Conservation (phyloP, 2,113 vertebrate genomes). For the Scortum barcoo region DNA sequence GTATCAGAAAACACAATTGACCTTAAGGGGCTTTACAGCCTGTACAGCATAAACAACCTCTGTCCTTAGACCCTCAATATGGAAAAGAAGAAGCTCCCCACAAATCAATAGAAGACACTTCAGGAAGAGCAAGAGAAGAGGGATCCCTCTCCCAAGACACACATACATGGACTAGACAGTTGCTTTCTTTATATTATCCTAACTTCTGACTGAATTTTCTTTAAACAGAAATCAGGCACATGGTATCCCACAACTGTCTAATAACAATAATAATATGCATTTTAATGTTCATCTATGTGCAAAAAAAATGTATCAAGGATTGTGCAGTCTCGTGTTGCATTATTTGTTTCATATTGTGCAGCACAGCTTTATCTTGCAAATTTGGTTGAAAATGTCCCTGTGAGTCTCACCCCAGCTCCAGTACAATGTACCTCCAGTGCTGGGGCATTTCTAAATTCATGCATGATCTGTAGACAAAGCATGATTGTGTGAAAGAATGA, state of each 20-base stretch:
- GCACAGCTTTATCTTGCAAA: neutral
- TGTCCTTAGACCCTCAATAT: too few species aligned
- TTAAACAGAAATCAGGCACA: neutral
- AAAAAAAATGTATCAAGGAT: neutral
- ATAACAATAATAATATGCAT: neutral
- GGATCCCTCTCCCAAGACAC: too few species aligned
- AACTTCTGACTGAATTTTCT: neutral
- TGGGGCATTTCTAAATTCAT: neutral
- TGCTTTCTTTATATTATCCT: neutral
- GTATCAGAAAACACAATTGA: too few species aligned
- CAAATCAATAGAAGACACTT: too few species aligned
- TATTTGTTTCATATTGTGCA: slow-evolving; percentile 1
- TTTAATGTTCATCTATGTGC: neutral
- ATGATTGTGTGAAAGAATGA: neutral
- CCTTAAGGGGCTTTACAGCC: too few species aligned
- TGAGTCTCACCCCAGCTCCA: neutral
- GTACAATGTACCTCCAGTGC: neutral
- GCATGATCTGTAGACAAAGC: neutral
- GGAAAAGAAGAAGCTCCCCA: too few species aligned
- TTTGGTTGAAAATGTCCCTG: neutral
- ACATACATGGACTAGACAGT: too few species aligned
- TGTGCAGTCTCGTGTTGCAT: neutral
- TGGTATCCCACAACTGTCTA: neutral
- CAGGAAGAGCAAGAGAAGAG: too few species aligned
- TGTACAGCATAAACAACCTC: too few species aligned